Percentiles rank a stretch among this genome's conserved stretches.
phyloP scores from a whole-genome alignment of 2,888 invertebrate species.

The Smittia aterrima region DNA sequence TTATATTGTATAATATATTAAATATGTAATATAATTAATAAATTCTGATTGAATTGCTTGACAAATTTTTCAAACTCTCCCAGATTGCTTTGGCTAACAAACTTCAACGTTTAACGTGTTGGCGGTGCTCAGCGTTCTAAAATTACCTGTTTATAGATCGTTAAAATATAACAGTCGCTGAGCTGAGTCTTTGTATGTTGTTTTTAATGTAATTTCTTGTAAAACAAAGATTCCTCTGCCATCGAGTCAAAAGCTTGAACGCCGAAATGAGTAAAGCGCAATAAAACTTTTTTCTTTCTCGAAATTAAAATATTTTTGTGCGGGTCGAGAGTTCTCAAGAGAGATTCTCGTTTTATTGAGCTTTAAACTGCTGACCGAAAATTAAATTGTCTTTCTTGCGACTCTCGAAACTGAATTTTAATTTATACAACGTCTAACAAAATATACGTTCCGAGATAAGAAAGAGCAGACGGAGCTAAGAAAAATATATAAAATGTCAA shows the following conservation, averaged over 20 bases:
- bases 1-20: no score
- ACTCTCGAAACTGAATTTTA: not conserved
- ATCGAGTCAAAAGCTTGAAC: slow-evolving; percentile 1
- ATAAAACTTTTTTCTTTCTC: slow-evolving; percentile 6
- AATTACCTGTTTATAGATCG: slow-evolving; percentile 41
- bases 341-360: not conserved
- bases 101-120: not conserved
- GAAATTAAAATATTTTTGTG: not conserved
- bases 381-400: not conserved
- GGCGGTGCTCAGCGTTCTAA: slow-evolving; percentile 40
- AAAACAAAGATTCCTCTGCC: slow-evolving; percentile 7
- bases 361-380: slow-evolving; percentile 18
- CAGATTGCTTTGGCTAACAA: not conserved
- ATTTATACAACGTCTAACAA: slow-evolving; percentile 31
- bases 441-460: slow-evolving; percentile 32
- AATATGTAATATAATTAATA: no score
- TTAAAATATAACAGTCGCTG: slow-evolving; percentile 18
- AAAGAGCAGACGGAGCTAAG: slow-evolving; percentile 26
- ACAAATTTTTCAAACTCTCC: no score
- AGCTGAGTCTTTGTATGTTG: slow-evolving; percentile 28
- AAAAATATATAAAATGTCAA: not conserved
- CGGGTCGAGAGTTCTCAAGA: not conserved
- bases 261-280: slow-evolving; percentile 26
- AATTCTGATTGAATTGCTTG: slow-evolving; percentile 26
- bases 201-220: slow-evolving; percentile 41